Base-by-base conservation (phyloP, 2,797 vertebrate species). In the Sphaeramia orbicularis region DNA sequence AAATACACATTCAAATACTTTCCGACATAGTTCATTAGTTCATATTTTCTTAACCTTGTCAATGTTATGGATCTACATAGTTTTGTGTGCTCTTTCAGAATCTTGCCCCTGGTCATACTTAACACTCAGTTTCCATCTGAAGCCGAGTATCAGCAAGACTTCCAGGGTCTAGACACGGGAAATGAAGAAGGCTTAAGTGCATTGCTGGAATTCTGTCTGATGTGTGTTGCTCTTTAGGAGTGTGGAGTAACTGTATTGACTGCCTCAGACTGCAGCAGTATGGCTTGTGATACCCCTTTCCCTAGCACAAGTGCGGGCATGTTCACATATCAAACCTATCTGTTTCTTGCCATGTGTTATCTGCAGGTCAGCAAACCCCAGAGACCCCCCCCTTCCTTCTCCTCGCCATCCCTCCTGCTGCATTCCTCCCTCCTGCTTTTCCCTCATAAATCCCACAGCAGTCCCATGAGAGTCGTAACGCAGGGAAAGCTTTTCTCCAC, bases 311-410 rank as follows among this genome's bases (percentile, higher is more conserved):
- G 90, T 90, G 79, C 50, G 50, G 81, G 82, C 90, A 85, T 89
- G 89, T 89, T 90, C 89, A 82, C 79, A 92, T 93, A 91, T 93
- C 91, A 93, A 88, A 81, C 87, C 88, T 93, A 93, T 93, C 91
- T 75, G 80, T 89, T 91, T 89, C 89, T 88, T 77, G 80, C 85
- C 90, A 89, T 88, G 84, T 91, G 87, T 85, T 92, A 89, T 91
- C 86, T 85, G 65, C 86, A 88, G 86, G 90, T 89, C 90, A 88
- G 37, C 11, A 27, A 81, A 62, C 76, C 82, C 52, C 63, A 52
- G 40, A 76, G 45, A 42, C 47, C 63, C 57, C 56, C 58, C 63
- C 47, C 40, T 8, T 42, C 11, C 30, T 27, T 6, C 24, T 6
- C 24, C 24, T 27, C 24, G 27, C 24, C 24, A 27, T 27, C 24